Evolutionary conservation across 2,113 vertebrate genomes (phyloP).

Genomic region (Tursiops truncatus): DNA sequence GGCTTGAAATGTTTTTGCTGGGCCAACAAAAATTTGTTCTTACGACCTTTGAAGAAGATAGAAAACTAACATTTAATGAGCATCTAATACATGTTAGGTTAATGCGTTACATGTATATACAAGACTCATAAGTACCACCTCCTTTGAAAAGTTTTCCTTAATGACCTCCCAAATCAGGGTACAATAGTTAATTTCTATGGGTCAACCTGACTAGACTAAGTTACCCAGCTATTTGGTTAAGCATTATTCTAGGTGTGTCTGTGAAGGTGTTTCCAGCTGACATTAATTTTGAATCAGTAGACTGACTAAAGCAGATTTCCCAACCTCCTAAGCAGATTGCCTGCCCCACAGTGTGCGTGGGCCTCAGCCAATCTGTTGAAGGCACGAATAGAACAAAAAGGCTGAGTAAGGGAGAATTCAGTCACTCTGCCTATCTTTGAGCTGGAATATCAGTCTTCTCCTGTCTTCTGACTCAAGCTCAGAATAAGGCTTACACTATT

Average conservation of each 20-base stretch:
- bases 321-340: background rate
- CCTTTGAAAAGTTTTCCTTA: background rate
- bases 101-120: background rate
- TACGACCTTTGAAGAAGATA: background rate
- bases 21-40: background rate
- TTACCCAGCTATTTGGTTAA: background rate
- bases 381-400: background rate
- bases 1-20: background rate
- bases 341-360: background rate
- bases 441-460: background rate
- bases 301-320: background rate
- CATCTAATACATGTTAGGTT: background rate
- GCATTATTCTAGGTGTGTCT: background rate
- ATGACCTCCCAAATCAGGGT: background rate
- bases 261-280: background rate
- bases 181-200: background rate
- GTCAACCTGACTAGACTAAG: background rate
- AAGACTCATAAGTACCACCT: background rate
- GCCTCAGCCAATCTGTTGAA: background rate
- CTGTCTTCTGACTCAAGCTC: background rate
- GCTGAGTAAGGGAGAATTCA: background rate
- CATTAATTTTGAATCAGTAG: background rate
- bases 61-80: background rate
- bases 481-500: background rate
- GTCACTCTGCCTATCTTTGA: background rate